Evolutionary conservation across 37 sponge, comb jelly and placozoan species (phyloP).

Genomic region (Ianthella basta): DNA sequence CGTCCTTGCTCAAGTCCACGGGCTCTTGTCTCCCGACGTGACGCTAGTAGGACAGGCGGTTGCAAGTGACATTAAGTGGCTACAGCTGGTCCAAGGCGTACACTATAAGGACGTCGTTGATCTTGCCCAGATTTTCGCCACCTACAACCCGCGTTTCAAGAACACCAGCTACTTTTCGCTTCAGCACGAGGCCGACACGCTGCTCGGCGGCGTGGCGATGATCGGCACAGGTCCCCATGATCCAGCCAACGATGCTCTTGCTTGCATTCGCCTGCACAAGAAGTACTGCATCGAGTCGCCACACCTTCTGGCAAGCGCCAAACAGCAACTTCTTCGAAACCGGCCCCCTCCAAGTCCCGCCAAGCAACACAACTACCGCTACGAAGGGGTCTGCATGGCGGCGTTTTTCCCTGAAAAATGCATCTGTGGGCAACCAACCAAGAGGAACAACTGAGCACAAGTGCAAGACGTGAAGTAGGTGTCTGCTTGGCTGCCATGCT

Average conservation of each 20-base stretch:
- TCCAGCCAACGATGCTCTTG: constrained; percentile 38
- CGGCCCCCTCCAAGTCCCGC: not conserved
- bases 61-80: constrained; percentile 44
- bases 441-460: too few species aligned
- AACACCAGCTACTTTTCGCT: constrained; percentile 36
- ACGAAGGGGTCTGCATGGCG: constrained; percentile 64
- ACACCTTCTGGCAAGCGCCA: constrained; percentile 18
- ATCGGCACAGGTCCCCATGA: constrained; percentile 33
- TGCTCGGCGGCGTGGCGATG: constrained; percentile 18
- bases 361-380: constrained; percentile 32
- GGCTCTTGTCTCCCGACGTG: constrained; percentile 38
- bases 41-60: constrained; percentile 56
- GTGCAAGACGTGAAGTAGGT: too few species aligned
- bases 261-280: constrained; percentile 39
- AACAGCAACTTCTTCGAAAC: not conserved
- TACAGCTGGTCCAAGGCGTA: constrained; percentile 35
- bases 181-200: constrained; percentile 53
- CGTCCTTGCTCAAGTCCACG: constrained; percentile 44
- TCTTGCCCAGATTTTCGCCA: constrained; percentile 47
- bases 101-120: constrained; percentile 35
- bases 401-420: constrained; percentile 47
- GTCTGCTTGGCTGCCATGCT: too few species aligned
- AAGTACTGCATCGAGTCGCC: constrained; percentile 34
- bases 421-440: constrained; percentile 49
- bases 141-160: constrained; percentile 51